A percentile compares a stretch with the other conserved stretches of the same genome.
These are phyloP conservation scores for Bombus difficillimus DNA, from an alignment of 1,140 invertebrate species.

Conservation along the genomic window DNA sequence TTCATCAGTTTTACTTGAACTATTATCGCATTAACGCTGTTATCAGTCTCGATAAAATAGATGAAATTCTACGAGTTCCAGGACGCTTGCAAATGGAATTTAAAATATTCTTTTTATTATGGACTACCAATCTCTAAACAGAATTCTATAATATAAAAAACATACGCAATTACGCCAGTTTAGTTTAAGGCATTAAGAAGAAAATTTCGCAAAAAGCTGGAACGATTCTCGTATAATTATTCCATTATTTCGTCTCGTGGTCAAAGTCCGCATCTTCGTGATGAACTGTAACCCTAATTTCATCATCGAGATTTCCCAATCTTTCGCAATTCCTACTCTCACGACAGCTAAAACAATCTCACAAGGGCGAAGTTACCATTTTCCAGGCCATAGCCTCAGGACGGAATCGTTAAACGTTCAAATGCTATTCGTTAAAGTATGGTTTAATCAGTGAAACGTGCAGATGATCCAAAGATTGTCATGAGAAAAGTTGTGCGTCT, in stretches of 20 bases:
- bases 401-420: conserved; percentile 45
- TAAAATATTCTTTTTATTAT: too few species aligned
- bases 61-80: not conserved
- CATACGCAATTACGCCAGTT: too few species aligned
- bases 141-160: too few species aligned
- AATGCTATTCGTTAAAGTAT: conserved; percentile 24
- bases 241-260: not conserved
- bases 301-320: too few species aligned
- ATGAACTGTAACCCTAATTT: not conserved
- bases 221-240: not conserved
- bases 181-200: too few species aligned
- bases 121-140: too few species aligned
- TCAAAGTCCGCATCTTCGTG: not conserved
- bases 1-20: not conserved
- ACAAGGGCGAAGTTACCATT: conserved; percentile 41
- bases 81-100: not conserved
- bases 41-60: not conserved
- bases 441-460: conserved; percentile 63
- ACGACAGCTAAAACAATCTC: not conserved
- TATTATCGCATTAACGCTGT: not conserved
- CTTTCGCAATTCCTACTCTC: not conserved
- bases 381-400: not conserved
- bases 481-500: conserved; percentile 43
- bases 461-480: conserved; percentile 59
- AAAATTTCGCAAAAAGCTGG: too few species aligned